Conservation (phyloP, 35 echinoderm and acorn worm genomes). For the Diadema setosum region DNA sequence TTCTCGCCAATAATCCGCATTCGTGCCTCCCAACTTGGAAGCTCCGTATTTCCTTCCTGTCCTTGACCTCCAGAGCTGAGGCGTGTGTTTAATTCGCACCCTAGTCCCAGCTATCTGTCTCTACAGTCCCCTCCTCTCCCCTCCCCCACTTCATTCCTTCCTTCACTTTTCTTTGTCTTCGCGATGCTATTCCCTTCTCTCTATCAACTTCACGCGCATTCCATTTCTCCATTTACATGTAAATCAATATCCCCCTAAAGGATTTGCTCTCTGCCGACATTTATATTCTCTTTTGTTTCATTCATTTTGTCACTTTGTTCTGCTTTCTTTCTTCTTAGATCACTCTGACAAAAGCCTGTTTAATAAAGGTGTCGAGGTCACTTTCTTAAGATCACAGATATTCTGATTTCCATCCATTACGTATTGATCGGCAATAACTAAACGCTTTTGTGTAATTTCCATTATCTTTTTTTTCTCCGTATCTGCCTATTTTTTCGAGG, state of each 20-base stretch:
- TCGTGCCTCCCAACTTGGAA: neutral
- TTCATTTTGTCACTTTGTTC: neutral
- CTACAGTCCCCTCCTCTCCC: neutral
- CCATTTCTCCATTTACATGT: too few relatives aligned
- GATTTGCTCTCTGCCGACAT: too few relatives aligned
- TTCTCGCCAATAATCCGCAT: neutral
- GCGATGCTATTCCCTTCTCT: neutral
- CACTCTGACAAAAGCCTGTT: too few relatives aligned
- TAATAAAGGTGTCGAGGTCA: too few relatives aligned
- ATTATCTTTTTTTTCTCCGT: too few relatives aligned
- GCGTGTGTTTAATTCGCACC: neutral
- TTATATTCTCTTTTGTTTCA: too few relatives aligned
- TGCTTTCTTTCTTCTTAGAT: neutral
- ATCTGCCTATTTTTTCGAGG: too few relatives aligned
- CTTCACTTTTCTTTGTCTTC: neutral
- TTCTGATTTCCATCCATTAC: too few relatives aligned
- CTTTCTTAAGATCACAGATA: too few relatives aligned
- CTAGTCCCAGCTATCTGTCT: neutral
- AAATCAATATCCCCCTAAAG: too few relatives aligned
- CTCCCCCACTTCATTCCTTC: neutral
- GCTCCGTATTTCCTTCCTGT: conserved; percentile 6
- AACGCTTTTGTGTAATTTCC: too few relatives aligned
- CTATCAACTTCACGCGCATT: neutral
- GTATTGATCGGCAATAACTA: too few relatives aligned
- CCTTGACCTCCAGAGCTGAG: neutral